Evolutionary conservation across 2,888 invertebrate species (phyloP).

Genomic region (Eupithecia pulchellata): DNA sequence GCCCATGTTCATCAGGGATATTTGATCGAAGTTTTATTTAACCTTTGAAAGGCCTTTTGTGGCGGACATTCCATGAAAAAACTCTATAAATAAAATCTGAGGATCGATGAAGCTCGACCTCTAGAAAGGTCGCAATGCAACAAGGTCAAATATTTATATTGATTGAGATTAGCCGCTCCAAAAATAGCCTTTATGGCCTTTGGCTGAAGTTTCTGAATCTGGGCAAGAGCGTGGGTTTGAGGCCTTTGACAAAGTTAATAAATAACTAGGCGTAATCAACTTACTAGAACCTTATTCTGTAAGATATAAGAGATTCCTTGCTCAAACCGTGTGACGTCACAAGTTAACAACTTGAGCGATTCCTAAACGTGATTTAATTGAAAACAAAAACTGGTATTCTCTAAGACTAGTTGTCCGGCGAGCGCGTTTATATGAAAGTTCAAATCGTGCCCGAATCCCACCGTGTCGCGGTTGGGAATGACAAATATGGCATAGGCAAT

Average conservation of each 20-base stretch:
- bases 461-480: too few species aligned
- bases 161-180: conserved; percentile 23
- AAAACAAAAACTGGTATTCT: too few species aligned
- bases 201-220: not conserved
- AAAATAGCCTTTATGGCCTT: conserved; percentile 5
- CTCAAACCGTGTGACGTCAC: too few species aligned
- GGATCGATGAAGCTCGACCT: conserved; percentile 25
- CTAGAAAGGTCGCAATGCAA: conserved; percentile 25
- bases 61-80: conserved; percentile 29
- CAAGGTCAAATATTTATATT: conserved; percentile 28
- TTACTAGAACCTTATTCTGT: too few species aligned
- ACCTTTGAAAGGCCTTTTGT: conserved; percentile 22
- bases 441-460: too few species aligned
- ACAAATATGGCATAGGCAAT: too few species aligned
- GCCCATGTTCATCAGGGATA: too few species aligned
- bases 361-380: too few species aligned
- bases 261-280: not conserved
- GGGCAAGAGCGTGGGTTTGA: not conserved
- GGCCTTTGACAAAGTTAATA: not conserved
- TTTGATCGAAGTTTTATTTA: not conserved
- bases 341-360: too few species aligned
- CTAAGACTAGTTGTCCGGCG: too few species aligned
- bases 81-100: conserved; percentile 30
- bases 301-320: too few species aligned
- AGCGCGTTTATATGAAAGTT: too few species aligned